Evolutionary conservation across 2,797 vertebrate genomes (phyloP).

Genomic region (Hapalemur alaotrensis): DNA sequence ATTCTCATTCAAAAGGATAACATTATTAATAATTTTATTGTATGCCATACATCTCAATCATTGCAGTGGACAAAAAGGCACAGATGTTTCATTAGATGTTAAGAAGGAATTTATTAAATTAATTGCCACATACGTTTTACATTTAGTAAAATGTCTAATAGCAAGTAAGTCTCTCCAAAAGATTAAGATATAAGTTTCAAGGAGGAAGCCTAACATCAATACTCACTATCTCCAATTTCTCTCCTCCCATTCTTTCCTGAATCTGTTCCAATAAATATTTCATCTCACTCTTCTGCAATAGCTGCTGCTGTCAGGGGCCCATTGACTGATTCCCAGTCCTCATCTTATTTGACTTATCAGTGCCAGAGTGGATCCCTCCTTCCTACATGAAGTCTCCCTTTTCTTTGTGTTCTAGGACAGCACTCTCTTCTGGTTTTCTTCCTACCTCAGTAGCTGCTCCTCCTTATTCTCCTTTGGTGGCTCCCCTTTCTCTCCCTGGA

Average conservation of each 20-base stretch:
- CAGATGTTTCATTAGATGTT: slow-evolving; percentile 81
- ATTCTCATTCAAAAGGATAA: slow-evolving; percentile 75
- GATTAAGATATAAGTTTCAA: slow-evolving; percentile 45
- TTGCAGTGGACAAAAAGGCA: slow-evolving; percentile 77
- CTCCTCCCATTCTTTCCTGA: background rate
- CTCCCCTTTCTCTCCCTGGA: background rate
- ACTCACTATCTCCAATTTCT: background rate
- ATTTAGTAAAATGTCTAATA: slow-evolving; percentile 67
- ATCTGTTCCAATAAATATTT: background rate
- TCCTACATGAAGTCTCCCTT: background rate
- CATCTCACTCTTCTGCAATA: background rate
- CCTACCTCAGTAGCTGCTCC: background rate
- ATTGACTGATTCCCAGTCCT: background rate
- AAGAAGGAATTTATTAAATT: slow-evolving; percentile 76
- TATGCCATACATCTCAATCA: slow-evolving; percentile 79
- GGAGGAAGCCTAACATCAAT: background rate
- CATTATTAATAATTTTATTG: slow-evolving; percentile 76
- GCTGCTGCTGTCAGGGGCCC: background rate
- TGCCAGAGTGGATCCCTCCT: background rate
- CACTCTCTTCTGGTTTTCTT: background rate
- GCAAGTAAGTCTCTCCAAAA: slow-evolving; percentile 67
- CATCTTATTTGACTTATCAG: background rate
- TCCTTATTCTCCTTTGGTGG: background rate
- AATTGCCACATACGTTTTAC: slow-evolving; percentile 66
- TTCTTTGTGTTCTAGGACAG: background rate